A percentile compares a stretch with the other conserved stretches of the same genome.
These are phyloP conservation scores for Centropus unirufus DNA, from an alignment of 2,113 vertebrate genomes.

Conservation along the genomic window DNA sequence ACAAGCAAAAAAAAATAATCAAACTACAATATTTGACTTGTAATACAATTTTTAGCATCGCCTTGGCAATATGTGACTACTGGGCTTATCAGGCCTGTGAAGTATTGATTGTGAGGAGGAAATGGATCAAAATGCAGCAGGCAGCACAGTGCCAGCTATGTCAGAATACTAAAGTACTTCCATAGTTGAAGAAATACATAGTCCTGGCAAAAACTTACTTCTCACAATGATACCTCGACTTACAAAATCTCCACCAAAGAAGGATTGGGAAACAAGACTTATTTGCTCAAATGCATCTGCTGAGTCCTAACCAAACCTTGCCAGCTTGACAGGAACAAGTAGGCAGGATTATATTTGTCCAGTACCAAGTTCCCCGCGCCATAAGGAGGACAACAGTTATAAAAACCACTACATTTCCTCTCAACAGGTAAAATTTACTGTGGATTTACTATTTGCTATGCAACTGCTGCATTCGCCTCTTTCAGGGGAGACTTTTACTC, in stretches of 20 bases:
- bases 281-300: neutral
- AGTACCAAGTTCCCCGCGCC: neutral
- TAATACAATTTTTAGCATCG: neutral
- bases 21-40: neutral
- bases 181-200: neutral
- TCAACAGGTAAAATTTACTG: neutral
- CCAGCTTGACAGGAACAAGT: neutral
- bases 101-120: neutral
- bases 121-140: slow-evolving; percentile 6
- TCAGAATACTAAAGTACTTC: neutral
- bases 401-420: neutral
- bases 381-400: neutral
- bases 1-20: too few species aligned
- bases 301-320: neutral
- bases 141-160: neutral
- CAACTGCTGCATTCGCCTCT: neutral
- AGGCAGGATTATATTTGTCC: neutral
- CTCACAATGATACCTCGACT: neutral
- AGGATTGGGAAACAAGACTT: neutral
- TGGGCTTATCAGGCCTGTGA: neutral
- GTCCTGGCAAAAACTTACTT: neutral
- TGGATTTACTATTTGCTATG: neutral
- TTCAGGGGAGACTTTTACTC: neutral
- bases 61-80: neutral
- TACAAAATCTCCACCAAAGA: neutral